Base-by-base conservation (phyloP, 2,888 invertebrate genomes). In the Bugulina stolonifera region DNA sequence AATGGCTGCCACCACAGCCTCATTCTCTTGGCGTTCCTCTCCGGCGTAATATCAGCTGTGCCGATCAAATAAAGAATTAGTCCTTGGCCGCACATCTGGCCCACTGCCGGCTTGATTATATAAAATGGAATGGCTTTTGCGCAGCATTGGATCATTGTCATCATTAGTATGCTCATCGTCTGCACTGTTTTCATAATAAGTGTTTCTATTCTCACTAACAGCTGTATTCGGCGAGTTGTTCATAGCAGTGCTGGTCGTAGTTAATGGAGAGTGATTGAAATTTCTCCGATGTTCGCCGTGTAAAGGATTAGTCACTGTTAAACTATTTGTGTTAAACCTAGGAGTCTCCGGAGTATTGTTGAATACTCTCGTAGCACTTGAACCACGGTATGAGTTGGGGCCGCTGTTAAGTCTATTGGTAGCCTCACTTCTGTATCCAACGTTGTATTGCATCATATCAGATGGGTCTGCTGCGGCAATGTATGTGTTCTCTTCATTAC, bases 41-140 rank as follows among this genome's bases (percentile, higher is more conserved):
- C 64, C 64, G 64, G 64, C 64, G 64, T 64, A 64, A 64, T 64
- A 64, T 70, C 70, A 70, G 70, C 70, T 70, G 54, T 70, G 70
- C 2, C 70, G 43, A 29, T 70, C 70, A 52, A 54, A 70, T 29
- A 70, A 54, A 5, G 70, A 70, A 29, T 70, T 70, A 54, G 54
- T 54, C 23, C 70, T 70, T 27, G 70, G 64, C n/a, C 64, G 25
- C 3, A 27, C 64, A 34, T 64, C 64, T 27, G 18, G 27, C 2
- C 32, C 64, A 32, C 34, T 64, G 34, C n/a, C 64, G 2, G 29
- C 10, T 5, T 14, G 25, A 18, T 27, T 34, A 34, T 64, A 64
- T 14, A 34, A 5, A 3, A 64, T 32, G 5, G 64, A 32, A n/a
- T 64, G 64, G n/a, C 27, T 64, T 25, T 22, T 27, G 3, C 10